Evolutionary conservation across 2,113 vertebrate species (phyloP).

Genomic region (Zosterops hypoxanthus): DNA sequence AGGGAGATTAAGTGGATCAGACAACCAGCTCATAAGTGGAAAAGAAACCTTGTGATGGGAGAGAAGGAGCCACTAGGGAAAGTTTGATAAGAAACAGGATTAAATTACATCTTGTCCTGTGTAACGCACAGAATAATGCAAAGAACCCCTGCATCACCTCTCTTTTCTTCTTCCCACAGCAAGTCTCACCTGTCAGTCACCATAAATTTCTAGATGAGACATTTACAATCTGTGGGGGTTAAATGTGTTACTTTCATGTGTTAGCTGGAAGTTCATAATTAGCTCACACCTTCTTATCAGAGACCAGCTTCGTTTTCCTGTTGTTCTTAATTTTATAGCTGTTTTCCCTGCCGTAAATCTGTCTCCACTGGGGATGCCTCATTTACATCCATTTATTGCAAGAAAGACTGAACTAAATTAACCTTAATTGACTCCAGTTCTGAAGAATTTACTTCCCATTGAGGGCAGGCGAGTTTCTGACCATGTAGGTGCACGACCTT

Average conservation of each 20-base stretch:
- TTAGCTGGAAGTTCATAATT: slow-evolving; percentile 43
- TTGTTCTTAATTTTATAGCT: slow-evolving; percentile 56
- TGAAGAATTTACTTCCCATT: not conserved
- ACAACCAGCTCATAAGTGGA: not conserved
- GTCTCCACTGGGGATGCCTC: slow-evolving; percentile 25
- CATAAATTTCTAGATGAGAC: slow-evolving; percentile 35
- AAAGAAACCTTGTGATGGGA: not conserved
- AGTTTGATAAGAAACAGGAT: not conserved
- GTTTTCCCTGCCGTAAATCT: slow-evolving; percentile 52
- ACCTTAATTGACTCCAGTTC: slow-evolving; percentile 39
- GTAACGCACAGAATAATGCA: not conserved
- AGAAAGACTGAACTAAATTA: slow-evolving; percentile 46
- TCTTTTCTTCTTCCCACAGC: not conserved
- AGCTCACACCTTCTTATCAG: slow-evolving; percentile 64
- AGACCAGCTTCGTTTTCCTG: slow-evolving; percentile 36
- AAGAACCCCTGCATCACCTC: not conserved
- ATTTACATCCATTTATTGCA: slow-evolving; percentile 58
- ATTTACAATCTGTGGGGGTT: slow-evolving; percentile 18
- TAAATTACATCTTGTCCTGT: not conserved
- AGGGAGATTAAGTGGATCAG: slow-evolving; percentile 21
- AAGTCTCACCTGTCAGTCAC: slow-evolving; percentile 42
- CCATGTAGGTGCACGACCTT: not conserved
- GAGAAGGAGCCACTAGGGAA: not conserved
- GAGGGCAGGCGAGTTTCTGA: not conserved
- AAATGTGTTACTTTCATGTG: slow-evolving; percentile 24